Percentiles rank a stretch among this genome's conserved stretches.
phyloP scores from a whole-genome alignment of 2,888 invertebrate genomes.

The Mechanitis messenoides region DNA sequence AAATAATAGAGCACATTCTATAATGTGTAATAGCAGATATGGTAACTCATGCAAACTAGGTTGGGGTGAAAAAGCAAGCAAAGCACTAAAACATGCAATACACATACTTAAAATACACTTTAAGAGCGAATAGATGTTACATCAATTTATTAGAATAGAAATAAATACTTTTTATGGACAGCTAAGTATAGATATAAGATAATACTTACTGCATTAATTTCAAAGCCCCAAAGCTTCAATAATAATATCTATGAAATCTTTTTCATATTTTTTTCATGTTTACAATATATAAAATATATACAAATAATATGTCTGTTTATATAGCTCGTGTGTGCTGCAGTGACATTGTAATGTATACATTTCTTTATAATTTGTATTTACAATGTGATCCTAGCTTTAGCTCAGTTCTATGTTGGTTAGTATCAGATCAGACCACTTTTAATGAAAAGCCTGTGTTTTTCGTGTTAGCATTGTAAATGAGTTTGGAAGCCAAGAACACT shows the following conservation, averaged over 20 bases:
- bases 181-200: too few species aligned
- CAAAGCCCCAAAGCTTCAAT: too few species aligned
- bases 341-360: not conserved
- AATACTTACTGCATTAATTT: not conserved
- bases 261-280: not conserved
- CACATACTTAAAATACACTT: conserved; percentile 6
- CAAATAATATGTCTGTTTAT: not conserved
- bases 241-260: too few species aligned
- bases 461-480: conserved; percentile 2
- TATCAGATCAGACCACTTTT: not conserved
- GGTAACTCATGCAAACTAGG: conserved; percentile 28
- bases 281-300: not conserved
- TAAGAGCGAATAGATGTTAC: not conserved
- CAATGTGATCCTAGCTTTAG: conserved; percentile 2
- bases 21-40: not conserved
- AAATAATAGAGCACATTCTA: conserved; percentile 1
- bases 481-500: conserved; percentile 3
- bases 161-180: conserved; percentile 3
- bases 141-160: conserved; percentile 4
- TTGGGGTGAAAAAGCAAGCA: conserved; percentile 28
- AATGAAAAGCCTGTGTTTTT: conserved; percentile 2
- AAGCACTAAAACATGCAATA: conserved; percentile 30
- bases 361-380: conserved; percentile 1
- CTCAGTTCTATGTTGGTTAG: not conserved
- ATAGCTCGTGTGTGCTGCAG: not conserved